These are phyloP conservation scores for Acanthopleura granulata DNA, from an alignment of 2,888 invertebrate species.

Conservation along the genomic window DNA sequence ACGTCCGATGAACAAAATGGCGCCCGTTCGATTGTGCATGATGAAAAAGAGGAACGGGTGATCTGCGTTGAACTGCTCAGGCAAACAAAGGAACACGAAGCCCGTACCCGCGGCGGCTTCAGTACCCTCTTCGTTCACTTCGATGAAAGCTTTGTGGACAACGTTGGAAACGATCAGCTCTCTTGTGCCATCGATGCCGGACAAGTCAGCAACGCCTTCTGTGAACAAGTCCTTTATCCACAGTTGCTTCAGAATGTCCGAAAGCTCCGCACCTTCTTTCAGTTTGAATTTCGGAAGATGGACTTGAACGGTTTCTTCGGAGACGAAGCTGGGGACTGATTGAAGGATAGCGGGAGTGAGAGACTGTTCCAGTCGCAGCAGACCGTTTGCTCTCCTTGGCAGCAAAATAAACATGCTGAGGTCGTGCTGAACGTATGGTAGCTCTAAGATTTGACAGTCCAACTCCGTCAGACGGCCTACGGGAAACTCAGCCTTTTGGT, in stretches of 20 bases:
- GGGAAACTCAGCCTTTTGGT: constrained; percentile 77
- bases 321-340: neutral
- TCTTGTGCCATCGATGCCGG: constrained; percentile 41
- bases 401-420: constrained; percentile 58
- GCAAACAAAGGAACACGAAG: constrained; percentile 31
- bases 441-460: constrained; percentile 80
- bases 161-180: constrained; percentile 55
- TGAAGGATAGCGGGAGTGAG: constrained; percentile 26
- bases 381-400: constrained; percentile 49
- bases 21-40: constrained; percentile 29
- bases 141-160: constrained; percentile 56
- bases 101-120: constrained; percentile 38
- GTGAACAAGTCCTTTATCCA: constrained; percentile 58
- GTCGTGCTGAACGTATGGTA: constrained; percentile 75
- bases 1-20: constrained; percentile 1
- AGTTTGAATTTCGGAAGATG: constrained; percentile 56
- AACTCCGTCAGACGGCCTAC: constrained; percentile 72
- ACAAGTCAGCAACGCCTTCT: constrained; percentile 52
- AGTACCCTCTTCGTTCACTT: constrained; percentile 56
- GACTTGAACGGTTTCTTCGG: constrained; percentile 28
- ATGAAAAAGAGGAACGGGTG: constrained; percentile 65
- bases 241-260: constrained; percentile 38
- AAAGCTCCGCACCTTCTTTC: constrained; percentile 41
- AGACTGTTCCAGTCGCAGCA: constrained; percentile 40
- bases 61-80: constrained; percentile 43